These are phyloP conservation scores for Hypomecis atomaria DNA, from an alignment of 2,888 invertebrate species.

Conservation along the genomic window DNA sequence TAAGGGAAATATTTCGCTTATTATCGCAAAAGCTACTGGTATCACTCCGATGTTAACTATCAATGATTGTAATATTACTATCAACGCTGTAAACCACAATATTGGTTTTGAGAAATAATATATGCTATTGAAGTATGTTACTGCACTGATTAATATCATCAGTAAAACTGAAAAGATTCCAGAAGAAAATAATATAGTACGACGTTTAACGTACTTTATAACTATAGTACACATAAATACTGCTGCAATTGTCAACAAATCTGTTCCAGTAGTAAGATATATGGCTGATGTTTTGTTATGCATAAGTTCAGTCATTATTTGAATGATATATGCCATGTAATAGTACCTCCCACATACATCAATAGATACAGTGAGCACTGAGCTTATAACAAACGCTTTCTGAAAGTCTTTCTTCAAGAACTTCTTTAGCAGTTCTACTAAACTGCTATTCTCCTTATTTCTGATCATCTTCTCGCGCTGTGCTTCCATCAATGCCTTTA, in stretches of 20 bases:
- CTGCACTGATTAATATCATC: conserved; percentile 49
- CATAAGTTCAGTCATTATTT: conserved; percentile 53
- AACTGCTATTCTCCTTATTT: conserved; percentile 13
- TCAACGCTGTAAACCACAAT: conserved; percentile 48
- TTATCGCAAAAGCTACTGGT: conserved; percentile 50
- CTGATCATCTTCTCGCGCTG: conserved; percentile 35
- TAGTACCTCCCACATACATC: conserved; percentile 57
- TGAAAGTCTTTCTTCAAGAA: conserved; percentile 50
- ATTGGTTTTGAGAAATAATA: conserved; percentile 25
- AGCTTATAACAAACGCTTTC: conserved; percentile 49
- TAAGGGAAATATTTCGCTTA: conserved; percentile 58
- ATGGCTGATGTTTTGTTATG: conserved; percentile 48
- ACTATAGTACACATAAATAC: conserved; percentile 47
- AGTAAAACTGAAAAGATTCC: conserved; percentile 45
- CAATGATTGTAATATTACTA: conserved; percentile 51
- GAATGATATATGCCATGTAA: conserved; percentile 50
- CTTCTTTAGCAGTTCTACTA: conserved; percentile 32
- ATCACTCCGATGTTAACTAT: conserved; percentile 49
- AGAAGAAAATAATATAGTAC: conserved; percentile 50
- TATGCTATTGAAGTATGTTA: conserved; percentile 45
- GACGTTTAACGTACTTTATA: conserved; percentile 49
- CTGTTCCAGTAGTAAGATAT: conserved; percentile 54
- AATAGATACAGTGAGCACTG: conserved; percentile 48
- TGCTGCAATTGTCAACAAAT: conserved; percentile 48
- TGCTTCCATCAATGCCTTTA: conserved; percentile 48